Percentiles rank a stretch among this genome's conserved stretches.
phyloP scores from a whole-genome alignment of 2,888 invertebrate species.

The Microctonus aethiopoides region DNA sequence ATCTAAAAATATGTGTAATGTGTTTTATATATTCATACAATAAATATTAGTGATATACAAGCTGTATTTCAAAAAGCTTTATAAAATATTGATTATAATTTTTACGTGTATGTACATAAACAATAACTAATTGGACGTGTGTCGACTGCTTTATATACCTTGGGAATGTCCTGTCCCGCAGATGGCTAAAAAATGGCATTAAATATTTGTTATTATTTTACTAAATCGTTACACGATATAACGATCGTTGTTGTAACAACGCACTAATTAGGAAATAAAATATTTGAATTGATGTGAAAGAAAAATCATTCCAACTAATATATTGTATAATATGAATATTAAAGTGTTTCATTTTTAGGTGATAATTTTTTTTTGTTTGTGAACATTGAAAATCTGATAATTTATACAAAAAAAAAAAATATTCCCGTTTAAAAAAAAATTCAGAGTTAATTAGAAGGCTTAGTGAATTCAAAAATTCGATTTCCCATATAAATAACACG shows the following conservation, averaged over 20 bases:
- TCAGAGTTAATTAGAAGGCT: no score
- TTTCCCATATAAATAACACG: no score
- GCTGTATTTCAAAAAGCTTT: constrained; percentile 13
- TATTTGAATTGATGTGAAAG: neutral
- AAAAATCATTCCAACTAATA: no score
- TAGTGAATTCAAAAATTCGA: no score
- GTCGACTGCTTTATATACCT: constrained; percentile 73
- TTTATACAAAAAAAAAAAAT: neutral
- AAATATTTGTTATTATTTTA: constrained; percentile 46
- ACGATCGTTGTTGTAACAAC: neutral
- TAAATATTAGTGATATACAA: neutral
- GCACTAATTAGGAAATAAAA: constrained; percentile 1
- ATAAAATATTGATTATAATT: neutral
- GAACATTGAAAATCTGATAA: neutral
- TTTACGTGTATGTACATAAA: neutral
- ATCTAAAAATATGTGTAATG: neutral
- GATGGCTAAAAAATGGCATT: constrained; percentile 76
- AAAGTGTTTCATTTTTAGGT: no score
- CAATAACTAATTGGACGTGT: constrained; percentile 7
- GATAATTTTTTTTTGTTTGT: no score
- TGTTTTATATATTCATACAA: neutral
- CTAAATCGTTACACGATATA: constrained; percentile 6
- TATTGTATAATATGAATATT: no score
- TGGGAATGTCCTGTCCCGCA: constrained; percentile 93
- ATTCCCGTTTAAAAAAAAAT: no score